A percentile compares a stretch with the other conserved stretches of the same genome.
These are phyloP conservation scores for Saturnia pavonia DNA, from an alignment of 2,888 invertebrate species.

Conservation along the genomic window DNA sequence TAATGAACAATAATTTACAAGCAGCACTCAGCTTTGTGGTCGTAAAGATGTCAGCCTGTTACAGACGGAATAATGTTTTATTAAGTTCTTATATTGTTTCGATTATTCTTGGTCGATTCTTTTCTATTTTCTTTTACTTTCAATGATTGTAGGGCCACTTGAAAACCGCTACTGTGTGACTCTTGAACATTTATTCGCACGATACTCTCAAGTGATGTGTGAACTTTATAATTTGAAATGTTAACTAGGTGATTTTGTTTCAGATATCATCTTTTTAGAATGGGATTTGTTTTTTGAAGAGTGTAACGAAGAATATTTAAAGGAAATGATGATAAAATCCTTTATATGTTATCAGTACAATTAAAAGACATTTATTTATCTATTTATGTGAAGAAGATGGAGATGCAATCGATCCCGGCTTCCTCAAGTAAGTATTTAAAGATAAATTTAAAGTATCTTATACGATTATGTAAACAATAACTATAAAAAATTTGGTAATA, in stretches of 20 bases:
- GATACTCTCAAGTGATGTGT: constrained; percentile 42
- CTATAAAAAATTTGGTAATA: no score
- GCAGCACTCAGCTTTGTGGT: constrained; percentile 63
- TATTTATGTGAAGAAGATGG: constrained; percentile 35
- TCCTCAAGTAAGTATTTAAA: constrained; percentile 61
- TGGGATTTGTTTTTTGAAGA: not conserved
- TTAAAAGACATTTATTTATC: not conserved
- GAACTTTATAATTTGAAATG: constrained; percentile 15
- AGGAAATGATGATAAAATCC: not conserved
- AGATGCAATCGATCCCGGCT: constrained; percentile 56
- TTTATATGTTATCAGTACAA: not conserved
- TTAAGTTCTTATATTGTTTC: constrained; percentile 77
- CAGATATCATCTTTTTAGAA: constrained; percentile 7
- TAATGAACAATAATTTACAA: constrained; percentile 60
- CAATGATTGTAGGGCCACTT: constrained; percentile 49
- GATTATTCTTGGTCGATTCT: constrained; percentile 61
- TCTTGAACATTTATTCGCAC: constrained; percentile 46
- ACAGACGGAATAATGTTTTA: constrained; percentile 54
- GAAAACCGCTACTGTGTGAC: constrained; percentile 43
- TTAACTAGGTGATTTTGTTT: constrained; percentile 13
- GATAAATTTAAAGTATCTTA: no score
- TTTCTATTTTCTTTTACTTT: constrained; percentile 53
- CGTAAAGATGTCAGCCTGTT: constrained; percentile 67
- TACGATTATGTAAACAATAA: no score
- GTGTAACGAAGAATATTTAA: not conserved